Conservation (phyloP, 2,113 vertebrate genomes). For the Myotis yumanensis region DNA sequence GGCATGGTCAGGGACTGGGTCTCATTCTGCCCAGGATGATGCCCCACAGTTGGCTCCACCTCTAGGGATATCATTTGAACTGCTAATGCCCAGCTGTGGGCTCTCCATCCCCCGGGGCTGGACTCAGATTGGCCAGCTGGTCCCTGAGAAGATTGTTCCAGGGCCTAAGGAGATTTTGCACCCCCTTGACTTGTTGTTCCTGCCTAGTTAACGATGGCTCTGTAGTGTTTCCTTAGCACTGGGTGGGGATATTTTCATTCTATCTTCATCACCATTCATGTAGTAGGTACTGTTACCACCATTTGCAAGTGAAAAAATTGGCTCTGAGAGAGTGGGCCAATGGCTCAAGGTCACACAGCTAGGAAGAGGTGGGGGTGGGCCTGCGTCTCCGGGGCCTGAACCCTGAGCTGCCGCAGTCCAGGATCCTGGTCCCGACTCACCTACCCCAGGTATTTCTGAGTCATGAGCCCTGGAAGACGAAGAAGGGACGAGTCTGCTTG, state of each 20-base stretch:
- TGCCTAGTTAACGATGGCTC: background rate
- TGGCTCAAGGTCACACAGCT: background rate
- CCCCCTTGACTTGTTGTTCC: accelerated
- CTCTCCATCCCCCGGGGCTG: background rate
- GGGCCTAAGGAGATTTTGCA: background rate
- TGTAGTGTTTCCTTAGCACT: background rate
- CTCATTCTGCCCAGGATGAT: background rate
- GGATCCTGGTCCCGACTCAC: background rate
- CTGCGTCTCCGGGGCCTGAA: background rate
- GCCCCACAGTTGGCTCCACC: background rate
- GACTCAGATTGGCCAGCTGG: background rate
- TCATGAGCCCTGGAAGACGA: background rate
- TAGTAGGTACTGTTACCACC: background rate
- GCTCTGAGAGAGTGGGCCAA: background rate
- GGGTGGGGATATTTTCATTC: background rate
- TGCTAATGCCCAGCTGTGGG: too few relatives aligned
- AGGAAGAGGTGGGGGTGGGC: background rate
- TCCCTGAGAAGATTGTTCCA: background rate
- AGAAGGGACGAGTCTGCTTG: background rate
- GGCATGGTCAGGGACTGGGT: background rate
- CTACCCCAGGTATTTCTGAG: slow-evolving; percentile 4
- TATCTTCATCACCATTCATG: background rate
- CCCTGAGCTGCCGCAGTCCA: background rate
- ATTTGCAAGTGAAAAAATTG: background rate
- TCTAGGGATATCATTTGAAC: background rate